phyloP scores from a whole-genome alignment of 2,797 vertebrate species.

The Etheostoma nigrum region DNA sequence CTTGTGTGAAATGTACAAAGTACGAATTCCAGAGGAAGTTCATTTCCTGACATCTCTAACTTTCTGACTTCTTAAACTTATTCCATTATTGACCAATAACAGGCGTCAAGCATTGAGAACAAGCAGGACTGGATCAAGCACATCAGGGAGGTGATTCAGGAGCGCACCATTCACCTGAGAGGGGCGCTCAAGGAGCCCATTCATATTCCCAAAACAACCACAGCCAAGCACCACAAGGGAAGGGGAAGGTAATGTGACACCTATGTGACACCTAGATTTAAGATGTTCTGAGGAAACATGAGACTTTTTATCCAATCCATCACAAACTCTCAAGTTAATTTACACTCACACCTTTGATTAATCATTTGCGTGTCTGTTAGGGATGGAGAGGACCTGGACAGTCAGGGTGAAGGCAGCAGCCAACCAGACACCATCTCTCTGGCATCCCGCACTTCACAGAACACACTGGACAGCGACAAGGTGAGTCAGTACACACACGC shows the following conservation, averaged over 20 bases:
- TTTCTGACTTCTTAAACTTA: slow-evolving; percentile 16
- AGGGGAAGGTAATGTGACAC: slow-evolving; percentile 83
- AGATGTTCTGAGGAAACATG: no score
- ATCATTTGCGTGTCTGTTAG: slow-evolving; percentile 70
- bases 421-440: slow-evolving; percentile 99
- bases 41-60: slow-evolving; percentile 2
- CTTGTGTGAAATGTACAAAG: slow-evolving; percentile 59
- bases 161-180: slow-evolving; percentile 96
- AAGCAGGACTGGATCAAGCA: slow-evolving; percentile 99
- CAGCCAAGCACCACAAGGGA: slow-evolving; percentile 94
- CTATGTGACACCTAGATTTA: not conserved
- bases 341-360: not conserved
- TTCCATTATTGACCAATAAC: slow-evolving; percentile 36
- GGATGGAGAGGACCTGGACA: slow-evolving; percentile 97
- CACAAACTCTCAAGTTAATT: not conserved
- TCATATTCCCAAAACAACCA: slow-evolving; percentile 94
- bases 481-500: slow-evolving; percentile 73
- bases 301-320: not conserved
- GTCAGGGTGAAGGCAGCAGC: slow-evolving; percentile 98
- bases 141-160: slow-evolving; percentile 98
- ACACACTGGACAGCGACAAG: slow-evolving; percentile 98
- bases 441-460: slow-evolving; percentile 98
- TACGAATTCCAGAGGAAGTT: slow-evolving; percentile 50
- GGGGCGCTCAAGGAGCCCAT: slow-evolving; percentile 98
- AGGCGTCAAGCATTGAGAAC: slow-evolving; percentile 99